These are phyloP conservation scores for Melinopterus prodromus DNA, from an alignment of 2,888 invertebrate genomes.

Conservation along the genomic window DNA sequence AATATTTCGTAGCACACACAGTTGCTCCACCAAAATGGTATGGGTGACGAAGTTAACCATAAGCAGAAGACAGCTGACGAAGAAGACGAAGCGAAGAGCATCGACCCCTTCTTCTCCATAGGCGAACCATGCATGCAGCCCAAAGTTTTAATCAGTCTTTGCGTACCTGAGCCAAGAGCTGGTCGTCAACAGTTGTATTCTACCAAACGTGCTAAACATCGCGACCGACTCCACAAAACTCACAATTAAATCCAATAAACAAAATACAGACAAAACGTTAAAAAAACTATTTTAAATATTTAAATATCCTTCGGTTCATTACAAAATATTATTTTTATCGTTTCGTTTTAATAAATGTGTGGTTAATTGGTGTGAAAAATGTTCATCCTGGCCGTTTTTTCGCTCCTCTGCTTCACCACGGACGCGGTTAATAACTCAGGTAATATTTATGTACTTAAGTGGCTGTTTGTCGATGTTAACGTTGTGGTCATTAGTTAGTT, in stretches of 20 bases:
- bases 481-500: background rate
- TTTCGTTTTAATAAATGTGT: background rate
- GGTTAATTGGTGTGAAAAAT: slow-evolving; percentile 4
- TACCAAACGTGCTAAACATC: background rate
- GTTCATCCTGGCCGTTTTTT: slow-evolving; percentile 14
- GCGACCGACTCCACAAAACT: background rate
- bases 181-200: slow-evolving; percentile 13
- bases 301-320: background rate
- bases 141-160: slow-evolving; percentile 39
- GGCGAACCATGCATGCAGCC: slow-evolving; percentile 18
- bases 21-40: background rate
- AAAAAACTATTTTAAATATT: background rate
- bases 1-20: background rate
- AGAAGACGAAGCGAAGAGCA: slow-evolving; percentile 44
- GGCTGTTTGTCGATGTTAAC: background rate
- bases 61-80: slow-evolving; percentile 45
- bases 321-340: background rate
- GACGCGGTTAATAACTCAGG: slow-evolving; percentile 15
- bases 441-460: slow-evolving; percentile 6
- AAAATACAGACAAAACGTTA: background rate
- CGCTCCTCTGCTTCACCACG: slow-evolving; percentile 16
- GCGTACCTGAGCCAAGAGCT: slow-evolving; percentile 30
- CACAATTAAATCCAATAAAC: background rate
- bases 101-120: slow-evolving; percentile 45
- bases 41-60: background rate